Base-by-base conservation (phyloP, 2,888 invertebrate species). In the Andrena chrysosceles region DNA sequence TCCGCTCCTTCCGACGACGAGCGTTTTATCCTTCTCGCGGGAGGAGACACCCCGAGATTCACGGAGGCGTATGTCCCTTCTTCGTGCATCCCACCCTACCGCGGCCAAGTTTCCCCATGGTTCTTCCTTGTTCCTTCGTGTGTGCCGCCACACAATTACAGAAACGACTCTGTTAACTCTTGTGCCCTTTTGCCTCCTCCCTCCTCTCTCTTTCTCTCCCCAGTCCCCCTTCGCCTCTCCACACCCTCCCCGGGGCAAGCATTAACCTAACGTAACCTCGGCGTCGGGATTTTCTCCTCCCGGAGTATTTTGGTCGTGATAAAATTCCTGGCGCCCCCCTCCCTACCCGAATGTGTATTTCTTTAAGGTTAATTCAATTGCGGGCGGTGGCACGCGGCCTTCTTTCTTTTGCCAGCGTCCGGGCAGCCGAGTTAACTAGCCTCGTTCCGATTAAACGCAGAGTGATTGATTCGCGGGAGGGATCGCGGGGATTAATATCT, bases 41-140 rank as follows among this genome's bases (percentile, higher is more conserved):
- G 62, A 67, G 68, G 78, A 78, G 72, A 85, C 85, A 78, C 71
- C 81, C 82, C 64, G 88, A 89, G 89, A 88, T 85, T 88, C 88
- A 83, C 85, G 67, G 79, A 85, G 88, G 84, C 85, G 85, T 83
- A 83, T 87, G 85, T 89, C 87, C 85, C 77, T 77, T 84, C 87
- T 77, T 76, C 75, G 72, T 70, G 68, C 67, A 63, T 76, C 83
- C 81, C 85, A 71, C 75, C 78, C 77, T 68, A 71, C 48, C 68
- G 63, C 67, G 63, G 49, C 7, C 67, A 75, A 70, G 54, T 83
- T 85, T 82, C 77, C 56, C 56, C 78, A 78, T 68, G 73, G 75
- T 59, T 79, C 78, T 73, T 81, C 81, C 81, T 76, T 84, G 78
- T 81, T 71, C 84, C 81, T 76, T 66, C 84, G 84, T 84, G 81